A percentile compares a stretch with the other conserved stretches of the same genome.
These are phyloP conservation scores for Acrobasis consociella DNA, from an alignment of 2,888 invertebrate species.

Conservation along the genomic window DNA sequence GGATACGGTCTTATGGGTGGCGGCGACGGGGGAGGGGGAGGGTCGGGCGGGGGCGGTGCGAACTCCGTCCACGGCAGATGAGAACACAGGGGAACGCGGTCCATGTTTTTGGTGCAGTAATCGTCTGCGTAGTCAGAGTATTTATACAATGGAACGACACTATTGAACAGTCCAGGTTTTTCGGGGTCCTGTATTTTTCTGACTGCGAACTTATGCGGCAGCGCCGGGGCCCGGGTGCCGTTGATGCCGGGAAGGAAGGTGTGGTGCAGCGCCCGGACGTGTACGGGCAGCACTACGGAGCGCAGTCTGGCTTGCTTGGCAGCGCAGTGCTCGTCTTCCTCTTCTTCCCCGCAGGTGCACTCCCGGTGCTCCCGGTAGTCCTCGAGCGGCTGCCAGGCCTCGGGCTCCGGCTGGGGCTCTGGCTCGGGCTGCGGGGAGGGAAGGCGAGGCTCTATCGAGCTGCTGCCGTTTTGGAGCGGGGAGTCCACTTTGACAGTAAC, in stretches of 20 bases:
- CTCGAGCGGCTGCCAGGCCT: slow-evolving; percentile 52
- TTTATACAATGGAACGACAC: slow-evolving; percentile 71
- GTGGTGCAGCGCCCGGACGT: slow-evolving; percentile 81
- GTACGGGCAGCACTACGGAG: slow-evolving; percentile 68
- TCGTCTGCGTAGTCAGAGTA: slow-evolving; percentile 79
- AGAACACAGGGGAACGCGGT: slow-evolving; percentile 58
- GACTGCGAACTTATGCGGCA: slow-evolving; percentile 69
- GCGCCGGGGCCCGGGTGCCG: slow-evolving; percentile 78
- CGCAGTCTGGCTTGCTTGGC: slow-evolving; percentile 63
- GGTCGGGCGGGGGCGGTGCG: slow-evolving; percentile 65
- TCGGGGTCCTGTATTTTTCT: slow-evolving; percentile 53
- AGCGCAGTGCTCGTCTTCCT: slow-evolving; percentile 54
- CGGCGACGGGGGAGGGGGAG: slow-evolving; percentile 62
- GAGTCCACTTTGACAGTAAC: slow-evolving; percentile 56
- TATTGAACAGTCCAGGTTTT: slow-evolving; percentile 62
- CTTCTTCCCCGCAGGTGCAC: slow-evolving; percentile 60
- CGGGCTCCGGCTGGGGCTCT: slow-evolving; percentile 31
- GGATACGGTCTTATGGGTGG: slow-evolving; percentile 65
- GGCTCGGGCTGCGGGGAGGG: slow-evolving; percentile 40
- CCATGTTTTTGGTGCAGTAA: slow-evolving; percentile 69
- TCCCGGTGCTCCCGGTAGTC: slow-evolving; percentile 55
- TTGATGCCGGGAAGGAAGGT: slow-evolving; percentile 82
- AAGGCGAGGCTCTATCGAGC: slow-evolving; percentile 35
- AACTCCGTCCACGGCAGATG: slow-evolving; percentile 66
- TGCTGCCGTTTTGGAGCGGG: slow-evolving; percentile 65